Conservation (phyloP, 2,888 invertebrate species). For the Patella ulyssiponensis region DNA sequence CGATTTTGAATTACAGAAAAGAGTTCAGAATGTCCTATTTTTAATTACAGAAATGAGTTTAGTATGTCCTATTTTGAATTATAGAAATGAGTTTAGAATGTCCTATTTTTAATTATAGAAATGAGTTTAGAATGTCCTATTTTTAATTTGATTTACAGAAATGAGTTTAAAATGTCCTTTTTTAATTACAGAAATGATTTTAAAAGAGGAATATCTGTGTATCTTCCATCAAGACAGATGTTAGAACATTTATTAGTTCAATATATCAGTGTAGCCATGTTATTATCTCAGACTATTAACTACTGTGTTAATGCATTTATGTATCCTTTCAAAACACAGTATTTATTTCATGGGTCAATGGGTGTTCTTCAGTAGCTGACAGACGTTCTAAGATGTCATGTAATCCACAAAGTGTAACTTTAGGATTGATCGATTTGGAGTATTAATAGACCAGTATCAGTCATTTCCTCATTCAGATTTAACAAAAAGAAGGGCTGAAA, state of each 20-base stretch:
- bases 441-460: too few species aligned
- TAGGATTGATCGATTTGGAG: too few species aligned
- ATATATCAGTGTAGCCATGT: conserved; percentile 11
- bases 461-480: too few species aligned
- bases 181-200: conserved; percentile 14
- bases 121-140: neutral
- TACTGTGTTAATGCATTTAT: conserved; percentile 25
- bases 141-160: neutral
- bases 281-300: conserved; percentile 15
- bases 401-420: too few species aligned
- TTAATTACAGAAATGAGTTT: conserved; percentile 14
- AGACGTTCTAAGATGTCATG: too few species aligned
- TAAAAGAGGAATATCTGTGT: conserved; percentile 7
- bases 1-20: neutral
- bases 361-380: too few species aligned
- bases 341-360: neutral
- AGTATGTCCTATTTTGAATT: neutral
- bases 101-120: neutral
- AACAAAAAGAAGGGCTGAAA: too few species aligned
- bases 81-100: neutral
- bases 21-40: neutral
- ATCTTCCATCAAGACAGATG: conserved; percentile 31
- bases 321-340: conserved; percentile 26
- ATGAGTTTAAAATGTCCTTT: neutral
- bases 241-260: conserved; percentile 23